These are phyloP conservation scores for Sus scrofa DNA, from an alignment of 2,113 vertebrate genomes.

Conservation along the genomic window T2T-Sscrofa CM000819.6:115457501-115458000, in stretches of 20 bases:
- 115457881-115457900: no score
- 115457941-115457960: no score
- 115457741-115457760: background rate
- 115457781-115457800: no score
- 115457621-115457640: background rate
- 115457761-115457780: background rate
- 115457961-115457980: no score
- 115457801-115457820: no score
- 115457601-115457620: background rate
- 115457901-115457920: no score
- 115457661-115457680: background rate
- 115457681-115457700: background rate
- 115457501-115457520: background rate
- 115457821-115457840: no score
- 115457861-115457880: no score
- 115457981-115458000: no score
- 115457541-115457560: background rate
- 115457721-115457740: background rate
- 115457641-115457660: background rate
- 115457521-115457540: background rate
- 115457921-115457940: no score
- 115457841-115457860: no score
- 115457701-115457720: background rate
- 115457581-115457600: background rate
- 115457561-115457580: background rate